Conservation (phyloP, 2,888 invertebrate species). For the Parasteatoda lunata region DNA sequence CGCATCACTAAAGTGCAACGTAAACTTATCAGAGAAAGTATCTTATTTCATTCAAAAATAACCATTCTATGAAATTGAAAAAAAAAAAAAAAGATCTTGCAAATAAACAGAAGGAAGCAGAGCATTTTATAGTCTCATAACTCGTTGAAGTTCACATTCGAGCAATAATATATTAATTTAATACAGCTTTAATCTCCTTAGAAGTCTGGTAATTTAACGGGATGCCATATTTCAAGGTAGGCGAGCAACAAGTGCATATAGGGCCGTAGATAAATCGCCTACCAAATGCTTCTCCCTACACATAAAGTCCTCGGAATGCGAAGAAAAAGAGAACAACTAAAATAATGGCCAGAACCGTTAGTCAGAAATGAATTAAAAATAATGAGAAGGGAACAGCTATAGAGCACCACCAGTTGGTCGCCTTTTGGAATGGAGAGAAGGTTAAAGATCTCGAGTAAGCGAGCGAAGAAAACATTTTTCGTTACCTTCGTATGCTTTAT, state of each 20-base stretch:
- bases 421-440: slow-evolving; percentile 30
- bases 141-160: slow-evolving; percentile 18
- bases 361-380: slow-evolving; percentile 69
- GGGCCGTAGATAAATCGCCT: slow-evolving; percentile 59
- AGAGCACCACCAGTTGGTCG: slow-evolving; percentile 50
- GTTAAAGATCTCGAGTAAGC: slow-evolving; percentile 41
- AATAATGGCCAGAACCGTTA: slow-evolving; percentile 62
- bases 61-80: too few species aligned
- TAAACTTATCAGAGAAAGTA: too few species aligned
- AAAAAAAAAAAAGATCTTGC: too few species aligned
- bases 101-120: neutral
- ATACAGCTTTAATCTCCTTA: slow-evolving; percentile 61
- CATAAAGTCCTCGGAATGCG: slow-evolving; percentile 48
- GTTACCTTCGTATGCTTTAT: slow-evolving; percentile 60
- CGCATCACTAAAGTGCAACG: too few species aligned
- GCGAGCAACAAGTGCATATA: slow-evolving; percentile 59
- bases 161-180: slow-evolving; percentile 54
- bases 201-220: slow-evolving; percentile 54
- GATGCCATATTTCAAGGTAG: slow-evolving; percentile 40
- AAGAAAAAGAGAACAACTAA: slow-evolving; percentile 55
- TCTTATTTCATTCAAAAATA: too few species aligned
- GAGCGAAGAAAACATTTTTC: slow-evolving; percentile 59
- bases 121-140: slow-evolving; percentile 17
- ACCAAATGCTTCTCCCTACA: slow-evolving; percentile 55
- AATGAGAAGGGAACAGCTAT: slow-evolving; percentile 48